phyloP scores from a whole-genome alignment of 2,888 invertebrate species.

The Clepsis dumicolana region DNA sequence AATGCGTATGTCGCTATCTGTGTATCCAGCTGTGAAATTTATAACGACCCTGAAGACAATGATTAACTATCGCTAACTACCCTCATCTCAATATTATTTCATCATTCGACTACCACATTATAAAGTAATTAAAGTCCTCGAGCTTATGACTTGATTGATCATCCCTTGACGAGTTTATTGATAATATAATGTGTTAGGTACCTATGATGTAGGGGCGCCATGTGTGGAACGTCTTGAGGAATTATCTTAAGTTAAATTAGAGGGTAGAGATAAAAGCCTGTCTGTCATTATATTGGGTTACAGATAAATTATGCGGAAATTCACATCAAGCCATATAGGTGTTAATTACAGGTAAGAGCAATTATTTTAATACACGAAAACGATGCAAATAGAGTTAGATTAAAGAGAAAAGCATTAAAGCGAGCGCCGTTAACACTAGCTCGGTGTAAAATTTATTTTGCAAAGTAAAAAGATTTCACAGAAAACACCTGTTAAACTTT shows the following conservation, averaged over 20 bases:
- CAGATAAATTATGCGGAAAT: conserved; percentile 41
- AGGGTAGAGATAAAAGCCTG: conserved; percentile 43
- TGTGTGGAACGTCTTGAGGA: conserved; percentile 45
- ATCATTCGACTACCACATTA: conserved; percentile 41
- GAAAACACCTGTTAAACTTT: conserved; percentile 49
- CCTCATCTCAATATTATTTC: conserved; percentile 29
- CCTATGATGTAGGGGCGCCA: conserved; percentile 36
- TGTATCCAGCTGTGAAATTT: conserved; percentile 24
- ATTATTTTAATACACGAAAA: conserved; percentile 4
- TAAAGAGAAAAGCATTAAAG: conserved; percentile 5
- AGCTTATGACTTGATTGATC: conserved; percentile 55
- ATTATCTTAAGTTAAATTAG: conserved; percentile 53
- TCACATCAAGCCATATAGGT: conserved; percentile 13
- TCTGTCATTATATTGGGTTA: conserved; percentile 48
- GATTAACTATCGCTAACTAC: conserved; percentile 28
- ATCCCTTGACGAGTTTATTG: conserved; percentile 48
- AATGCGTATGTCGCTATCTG: not conserved
- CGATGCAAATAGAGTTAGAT: conserved; percentile 9
- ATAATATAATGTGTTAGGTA: conserved; percentile 35
- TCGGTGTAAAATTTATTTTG: conserved; percentile 41
- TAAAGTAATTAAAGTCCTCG: conserved; percentile 56
- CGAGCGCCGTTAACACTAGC: conserved; percentile 26
- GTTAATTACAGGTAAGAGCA: conserved; percentile 25
- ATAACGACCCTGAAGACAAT: conserved; percentile 25
- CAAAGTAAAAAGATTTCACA: conserved; percentile 37